Base-by-base conservation (phyloP, 2,113 vertebrate species). In the Cheilinus undulatus region DNA sequence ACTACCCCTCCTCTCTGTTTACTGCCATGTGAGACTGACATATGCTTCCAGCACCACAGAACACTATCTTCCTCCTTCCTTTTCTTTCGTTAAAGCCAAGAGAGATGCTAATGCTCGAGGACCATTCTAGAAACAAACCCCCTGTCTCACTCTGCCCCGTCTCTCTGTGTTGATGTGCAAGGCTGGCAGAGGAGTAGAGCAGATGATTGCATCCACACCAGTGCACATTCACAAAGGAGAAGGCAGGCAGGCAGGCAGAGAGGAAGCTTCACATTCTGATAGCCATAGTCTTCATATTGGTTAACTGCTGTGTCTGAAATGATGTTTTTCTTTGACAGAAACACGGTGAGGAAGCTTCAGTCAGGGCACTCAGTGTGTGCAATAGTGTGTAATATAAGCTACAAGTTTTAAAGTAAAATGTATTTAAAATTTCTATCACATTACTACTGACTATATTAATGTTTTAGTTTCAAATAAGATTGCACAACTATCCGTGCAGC, bases 151-250 rank as follows among this genome's bases (percentile, higher is more conserved):
- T 12, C 14, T 23, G 34, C 20, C 13, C 3, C 8, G 4, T 42
- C 52, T 27, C 34, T 74, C 40, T 72, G 48, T 58, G 64, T 64
- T 59, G 69, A 76, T 46, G 43, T 75, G 76, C 19, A 43, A 76
- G 71, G 66, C 78, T 46, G 77, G 77, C 71, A 73, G 58, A 46
- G 69, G 78, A 76, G 67, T 11, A 36, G 73, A 84, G 78, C 79
- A 84, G 84, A 87, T 79, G 86, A 89, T 86, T 86, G 73, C 82
- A 32, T 89, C 74, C 90, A 88, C 88, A 79, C 86, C 90, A 82
- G 38, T 89, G 91, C 84, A 92, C 90, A 90, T 84, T 76, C 63
- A 92, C 92, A 91, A 92, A 90, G 78, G 48, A 79, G 61, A 73
- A 60, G 59, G 63, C 64, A 62, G 59, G 63, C 64, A 62, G 66